Evolutionary conservation across 2,113 vertebrate genomes (phyloP), one percentile per base, ranked within the genome.

Genomic region (Anolis sagrei): DNA sequence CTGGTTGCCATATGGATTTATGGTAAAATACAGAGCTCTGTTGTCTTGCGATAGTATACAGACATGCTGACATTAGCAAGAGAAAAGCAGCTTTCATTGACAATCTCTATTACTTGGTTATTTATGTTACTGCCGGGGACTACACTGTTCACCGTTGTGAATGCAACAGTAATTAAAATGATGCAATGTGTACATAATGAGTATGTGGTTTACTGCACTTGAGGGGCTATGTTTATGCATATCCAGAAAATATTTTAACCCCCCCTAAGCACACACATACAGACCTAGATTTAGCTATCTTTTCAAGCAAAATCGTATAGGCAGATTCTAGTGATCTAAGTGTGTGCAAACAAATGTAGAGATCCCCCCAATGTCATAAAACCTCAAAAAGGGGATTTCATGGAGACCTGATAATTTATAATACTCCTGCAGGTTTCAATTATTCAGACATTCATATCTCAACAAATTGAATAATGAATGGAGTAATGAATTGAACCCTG

Each of bases 381-480:
- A 90, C 86, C 94, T 94, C 44, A 75, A 81, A 95, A 95, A 95
- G 87, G 85, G 84, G 88, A 83, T 93, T 95, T 92, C 92, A 94
- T 86, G 89, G 89, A 78, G 88, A 93, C 93, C 86, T 92, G 93
- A 90, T 96, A 97, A 96, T 97, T 96, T 96, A 95, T 95, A 96
- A 95, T 93, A 97, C 92, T 95, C 93, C 94, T 93, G 87, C 92
- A 90, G 91, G 90, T 96, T 97, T 96, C 95, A 96, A 96, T 97
- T 96, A 96, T 95, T 95, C 96, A 94, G 93, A 93, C 95, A 94
- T 90, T 95, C 93, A 95, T 95, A 95, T 92, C 90, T 93, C 95
- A 96, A 96, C 96, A 97, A 96, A 97, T 93, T 96, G 95, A 97
- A 96, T 95, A 96, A 96, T 96, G 95, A 96, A 95, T 95, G 86